Evolutionary conservation across 1,140 invertebrate genomes (phyloP).

Genomic region (Micrasema longulum): DNA sequence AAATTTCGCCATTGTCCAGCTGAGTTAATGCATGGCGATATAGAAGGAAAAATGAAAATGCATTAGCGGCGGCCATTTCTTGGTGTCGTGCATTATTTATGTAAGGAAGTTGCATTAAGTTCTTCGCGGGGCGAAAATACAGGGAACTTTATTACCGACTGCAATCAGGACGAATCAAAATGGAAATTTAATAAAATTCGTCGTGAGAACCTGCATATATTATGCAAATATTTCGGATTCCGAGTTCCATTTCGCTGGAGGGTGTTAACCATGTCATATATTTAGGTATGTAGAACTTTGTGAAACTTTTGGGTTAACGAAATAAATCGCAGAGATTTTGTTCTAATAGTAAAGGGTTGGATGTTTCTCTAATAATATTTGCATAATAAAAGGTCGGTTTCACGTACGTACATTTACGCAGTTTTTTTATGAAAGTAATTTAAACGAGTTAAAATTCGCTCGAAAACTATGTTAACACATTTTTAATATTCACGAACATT

Average conservation of each 20-base stretch:
- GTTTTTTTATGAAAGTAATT: too few species aligned
- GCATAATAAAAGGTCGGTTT: too few species aligned
- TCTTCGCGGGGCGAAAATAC: constrained; percentile 9
- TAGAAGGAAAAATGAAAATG: constrained; percentile 49
- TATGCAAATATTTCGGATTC: constrained; percentile 2
- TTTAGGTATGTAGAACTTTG: too few species aligned
- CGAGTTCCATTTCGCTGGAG: not conserved
- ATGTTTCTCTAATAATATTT: too few species aligned
- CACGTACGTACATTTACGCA: too few species aligned
- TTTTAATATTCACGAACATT: too few species aligned
- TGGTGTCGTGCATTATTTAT: constrained; percentile 37
- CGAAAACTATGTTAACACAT: too few species aligned
- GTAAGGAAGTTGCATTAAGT: constrained; percentile 39
- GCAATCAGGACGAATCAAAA: constrained; percentile 33
- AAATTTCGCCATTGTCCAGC: constrained; percentile 49
- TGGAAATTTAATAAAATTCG: constrained; percentile 24
- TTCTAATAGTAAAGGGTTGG: too few species aligned
- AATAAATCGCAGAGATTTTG: too few species aligned
- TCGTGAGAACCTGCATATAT: constrained; percentile 18
- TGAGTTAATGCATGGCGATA: constrained; percentile 47
- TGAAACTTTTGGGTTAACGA: not conserved
- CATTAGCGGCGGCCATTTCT: constrained; percentile 35
- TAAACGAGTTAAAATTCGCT: too few species aligned
- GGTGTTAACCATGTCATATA: not conserved
- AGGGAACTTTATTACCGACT: constrained; percentile 15